Evolutionary conservation across 35 echinoderm and acorn worm species (phyloP), one percentile per base, ranked within the genome.

Genomic region (Ophiothrix spiculata): DNA sequence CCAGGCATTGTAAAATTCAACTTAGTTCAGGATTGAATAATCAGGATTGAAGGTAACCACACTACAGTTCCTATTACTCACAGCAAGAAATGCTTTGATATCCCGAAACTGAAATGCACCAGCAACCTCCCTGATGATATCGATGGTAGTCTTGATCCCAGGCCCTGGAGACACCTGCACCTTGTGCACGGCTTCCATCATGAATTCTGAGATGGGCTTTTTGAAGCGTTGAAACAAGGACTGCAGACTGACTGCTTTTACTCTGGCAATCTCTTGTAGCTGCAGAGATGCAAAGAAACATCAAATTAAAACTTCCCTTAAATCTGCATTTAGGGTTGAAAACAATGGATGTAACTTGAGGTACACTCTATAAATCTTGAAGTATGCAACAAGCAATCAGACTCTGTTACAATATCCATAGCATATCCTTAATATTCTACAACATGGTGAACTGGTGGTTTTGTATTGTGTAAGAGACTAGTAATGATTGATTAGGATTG

Each of bases 141-240:
- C 85, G 39, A 84, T 79, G 35, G 29, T 81, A 40, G 37, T 25
- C 41, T 74, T 86, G 64, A 19, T 42, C 29, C 84, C 40, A 60
- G 83, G 32, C 39, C 37, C 69, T 39, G 13, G 69, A 40, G 37
- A 41, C 15, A 37, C 40, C 74, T 88, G 79, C 0, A 87, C 86
- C 16, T 91, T 89, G 38, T 99, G 89, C 86, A 99, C 60, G 4
- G 82, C 80, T 33, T 99, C 96, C 35, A 99, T 87, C 4, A 94
- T 35, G 80, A 99, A 99, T 86, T 92, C 91, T 85, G 88, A 99
- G 37, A 99, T 88, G 1, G 89, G 92, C 75, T 93, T 85, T 75
- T 94, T 99, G 86, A 94, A 99, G 38, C 86, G 90, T 8, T 77
- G 64, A 45, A 91, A 99, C 19, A 99, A 84, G 38, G 54, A 36